Base-by-base conservation (phyloP, 2,113 vertebrate genomes). In the Sciurus niger region DNA sequence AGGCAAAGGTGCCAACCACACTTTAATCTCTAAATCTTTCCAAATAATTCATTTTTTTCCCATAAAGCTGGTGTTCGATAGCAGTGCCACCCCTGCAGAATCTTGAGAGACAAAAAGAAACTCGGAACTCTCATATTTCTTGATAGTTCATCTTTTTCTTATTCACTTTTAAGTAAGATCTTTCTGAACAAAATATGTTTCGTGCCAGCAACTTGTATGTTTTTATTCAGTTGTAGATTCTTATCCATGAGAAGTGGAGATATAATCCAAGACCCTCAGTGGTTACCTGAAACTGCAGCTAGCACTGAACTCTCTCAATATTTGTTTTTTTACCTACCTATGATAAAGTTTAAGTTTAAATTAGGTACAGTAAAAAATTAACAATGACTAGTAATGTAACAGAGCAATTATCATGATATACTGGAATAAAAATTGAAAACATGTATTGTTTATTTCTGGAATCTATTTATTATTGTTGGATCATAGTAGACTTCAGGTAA, bases 1-100 rank as follows among this genome's bases (percentile, higher is more conserved):
- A 96, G 82, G 90, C 93, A 93, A 93, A 89, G 68, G 89, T 84
- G 87, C 77, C 83, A 95, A 43, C 46, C 51, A 77, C 32, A 80
- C 70, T 90, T 93, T 94, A 89, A 86, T 94, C 85, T 96, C 93
- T 80, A 58, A 85, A 84, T 97, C 74, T 77, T 87, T 68, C 91
- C 58, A 89, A 93, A 84, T 74, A 79, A 97, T 93, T 96, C 78
- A 92, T 82, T 89, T 84, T 73, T 93, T 30, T n/a, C 77, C 70
- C 70, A 72, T 85, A 92, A 93, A 74, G 84, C 65, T 95, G n/a
- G 40, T 34, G 20, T n/a, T 48, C 43, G n/a, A 40, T 0, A 82
- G 46, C 40, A 76, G 13, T 48, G 83, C 51, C 7, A 60, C 1
- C 2, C 20, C 13, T n/a, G 30, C n/a, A 34, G 17, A 48, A 94